Conservation (phyloP, 1,140 invertebrate genomes). For the Wasmannia auropunctata region DNA sequence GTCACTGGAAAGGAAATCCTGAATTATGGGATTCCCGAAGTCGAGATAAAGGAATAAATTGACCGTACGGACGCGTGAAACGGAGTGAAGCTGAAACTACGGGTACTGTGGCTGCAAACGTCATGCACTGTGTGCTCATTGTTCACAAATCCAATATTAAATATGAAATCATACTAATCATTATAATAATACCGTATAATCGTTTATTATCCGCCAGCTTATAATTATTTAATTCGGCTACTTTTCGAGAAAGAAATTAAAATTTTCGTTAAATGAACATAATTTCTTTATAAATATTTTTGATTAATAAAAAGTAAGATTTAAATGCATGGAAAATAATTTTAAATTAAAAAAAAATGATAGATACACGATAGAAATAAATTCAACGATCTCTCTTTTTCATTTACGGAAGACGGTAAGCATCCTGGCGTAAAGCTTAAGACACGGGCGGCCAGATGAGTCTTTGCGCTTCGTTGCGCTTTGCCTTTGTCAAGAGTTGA, state of each 20-base stretch:
- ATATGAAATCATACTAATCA: not conserved
- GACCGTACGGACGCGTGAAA: constrained; percentile 5
- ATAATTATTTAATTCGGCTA: not conserved
- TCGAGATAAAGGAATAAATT: constrained; percentile 48
- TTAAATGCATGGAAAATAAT: not conserved
- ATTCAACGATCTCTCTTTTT: not conserved
- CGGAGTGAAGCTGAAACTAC: constrained; percentile 3
- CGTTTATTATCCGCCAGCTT: not conserved
- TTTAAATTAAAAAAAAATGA: not conserved
- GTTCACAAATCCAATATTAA: not conserved
- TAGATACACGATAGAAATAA: not conserved
- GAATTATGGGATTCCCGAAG: constrained; percentile 36
- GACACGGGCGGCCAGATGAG: not conserved
- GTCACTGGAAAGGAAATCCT: constrained; percentile 35
- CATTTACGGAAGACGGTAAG: not conserved
- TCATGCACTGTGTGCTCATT: constrained; percentile 3
- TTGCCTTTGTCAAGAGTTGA: not conserved
- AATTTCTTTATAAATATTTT: not conserved
- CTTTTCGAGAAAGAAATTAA: not conserved
- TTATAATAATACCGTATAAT: not conserved
- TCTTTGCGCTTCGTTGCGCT: not conserved
- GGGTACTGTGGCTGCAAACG: not conserved
- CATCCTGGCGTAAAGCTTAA: not conserved
- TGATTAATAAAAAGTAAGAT: not conserved
- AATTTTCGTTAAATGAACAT: not conserved